Evolutionary conservation across 2,888 invertebrate genomes (phyloP).

Genomic region (Dermolepida albohirtum): DNA sequence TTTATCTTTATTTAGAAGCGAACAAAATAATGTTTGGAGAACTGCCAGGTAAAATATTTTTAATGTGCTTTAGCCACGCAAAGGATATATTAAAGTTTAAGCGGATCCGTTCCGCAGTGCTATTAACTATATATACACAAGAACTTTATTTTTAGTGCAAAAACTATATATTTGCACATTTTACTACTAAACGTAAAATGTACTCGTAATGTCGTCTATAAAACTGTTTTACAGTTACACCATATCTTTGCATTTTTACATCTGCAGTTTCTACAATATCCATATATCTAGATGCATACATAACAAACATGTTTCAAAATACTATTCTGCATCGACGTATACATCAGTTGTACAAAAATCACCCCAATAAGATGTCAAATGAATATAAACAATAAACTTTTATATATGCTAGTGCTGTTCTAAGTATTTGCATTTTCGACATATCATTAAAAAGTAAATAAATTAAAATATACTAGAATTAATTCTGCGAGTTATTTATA

Average conservation of each 20-base stretch:
- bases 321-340: too few relatives aligned
- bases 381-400: too few relatives aligned
- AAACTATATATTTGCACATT: conserved; percentile 37
- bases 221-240: conserved; percentile 22
- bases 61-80: conserved; percentile 33
- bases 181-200: conserved; percentile 29
- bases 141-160: conserved; percentile 36
- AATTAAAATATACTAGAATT: too few relatives aligned
- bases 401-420: too few relatives aligned
- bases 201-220: conserved; percentile 12
- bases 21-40: conserved; percentile 17
- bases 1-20: conserved; percentile 30
- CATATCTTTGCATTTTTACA: conserved; percentile 17
- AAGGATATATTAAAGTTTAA: conserved; percentile 39
- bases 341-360: too few relatives aligned
- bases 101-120: conserved; percentile 29
- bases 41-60: conserved; percentile 28
- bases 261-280: not conserved
- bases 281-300: too few relatives aligned
- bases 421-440: too few relatives aligned
- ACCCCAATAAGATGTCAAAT: too few relatives aligned
- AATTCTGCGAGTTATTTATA: too few relatives aligned
- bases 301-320: too few relatives aligned
- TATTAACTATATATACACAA: conserved; percentile 33
- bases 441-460: too few relatives aligned